Base-by-base conservation (phyloP, 2,797 vertebrate species). In the Clarias fuscus region DNA sequence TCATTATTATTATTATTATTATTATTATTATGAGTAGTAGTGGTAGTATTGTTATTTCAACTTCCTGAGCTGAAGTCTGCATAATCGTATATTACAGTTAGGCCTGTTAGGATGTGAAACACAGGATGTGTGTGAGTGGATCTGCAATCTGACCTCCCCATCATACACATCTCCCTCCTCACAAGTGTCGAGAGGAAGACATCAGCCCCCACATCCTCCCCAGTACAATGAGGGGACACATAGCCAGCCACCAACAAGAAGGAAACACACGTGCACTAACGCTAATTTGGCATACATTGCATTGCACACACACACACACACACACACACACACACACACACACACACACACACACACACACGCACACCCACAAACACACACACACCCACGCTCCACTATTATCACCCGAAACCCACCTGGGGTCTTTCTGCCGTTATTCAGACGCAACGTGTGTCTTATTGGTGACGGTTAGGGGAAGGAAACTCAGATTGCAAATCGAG, bases 391-490 rank as follows among this genome's bases (percentile, higher is more conserved):
- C 86, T 61, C 18, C 56, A 58, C 58, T 87, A 85, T 87, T 82
- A 80, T 87, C 84, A 77, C 48, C 30, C 22, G 87, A 80, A 84
- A 84, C 67, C 82, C 89, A 88, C 56, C 73, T 86, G 91, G 85
- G 90, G 40, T 86, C 86, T 24, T 37, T 75, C 62, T 83, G 83
- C 85, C 40, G 85, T 62, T 86, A 84, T 67, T 82, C 75, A 72
- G 88, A 88, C 86, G 75, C 88, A 84, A 77, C 82, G 83, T 89
- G 83, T 82, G 79, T 88, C 81, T 89, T 90, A 76, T 76, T 89
- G 87, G 88, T 91, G 89, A 84, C 88, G 71, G 90, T 87, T 94
- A 94, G 90, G 89, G 91, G 92, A 93, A 94, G 92, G 93, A 95
- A 94, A 91, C 90, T 90, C 86, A 88, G 90, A 91, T 92, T 91